Percentiles rank a stretch among this genome's conserved stretches.
These are phyloP conservation scores for Melitaea athalia DNA, from an alignment of 2,888 invertebrate genomes.

Conservation along the genomic window DNA sequence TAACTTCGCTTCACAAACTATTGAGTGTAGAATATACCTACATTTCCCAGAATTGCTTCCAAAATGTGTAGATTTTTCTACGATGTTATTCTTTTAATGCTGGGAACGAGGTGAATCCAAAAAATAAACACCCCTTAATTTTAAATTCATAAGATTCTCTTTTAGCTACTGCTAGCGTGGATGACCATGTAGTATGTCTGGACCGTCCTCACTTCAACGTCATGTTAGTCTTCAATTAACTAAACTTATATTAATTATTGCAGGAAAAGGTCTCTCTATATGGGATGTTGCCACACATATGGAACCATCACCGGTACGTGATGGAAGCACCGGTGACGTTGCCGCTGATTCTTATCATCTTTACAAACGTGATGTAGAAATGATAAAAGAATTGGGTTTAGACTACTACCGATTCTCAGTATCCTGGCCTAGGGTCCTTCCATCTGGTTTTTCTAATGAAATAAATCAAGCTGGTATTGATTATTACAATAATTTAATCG, in stretches of 20 bases:
- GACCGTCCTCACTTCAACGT: too few relatives aligned
- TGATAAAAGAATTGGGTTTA: conserved; percentile 70
- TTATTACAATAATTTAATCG: conserved; percentile 85
- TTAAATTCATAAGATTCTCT: too few relatives aligned
- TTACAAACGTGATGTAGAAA: conserved; percentile 78
- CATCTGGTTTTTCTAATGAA: conserved; percentile 77
- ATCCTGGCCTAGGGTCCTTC: conserved; percentile 85
- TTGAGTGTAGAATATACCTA: too few relatives aligned
- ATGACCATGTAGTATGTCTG: too few relatives aligned
- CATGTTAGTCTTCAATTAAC: too few relatives aligned
- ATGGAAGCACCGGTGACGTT: conserved; percentile 72
- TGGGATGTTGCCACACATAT: conserved; percentile 74
- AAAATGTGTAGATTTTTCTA: too few relatives aligned
- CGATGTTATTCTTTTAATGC: too few relatives aligned
- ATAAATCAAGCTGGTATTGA: conserved; percentile 83
- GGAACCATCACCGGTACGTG: conserved; percentile 52
- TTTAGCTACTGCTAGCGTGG: too few relatives aligned
- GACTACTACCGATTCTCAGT: conserved; percentile 83
- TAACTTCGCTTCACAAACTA: too few relatives aligned
- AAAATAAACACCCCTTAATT: too few relatives aligned
- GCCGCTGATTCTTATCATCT: conserved; percentile 84
- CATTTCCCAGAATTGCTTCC: too few relatives aligned
- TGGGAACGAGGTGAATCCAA: too few relatives aligned
- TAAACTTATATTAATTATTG: conserved; percentile 32
- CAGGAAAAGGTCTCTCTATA: conserved; percentile 81